Conservation (phyloP, 37 sponge, comb jelly and placozoan species). For the Diacarnus erythraeanus region DNA sequence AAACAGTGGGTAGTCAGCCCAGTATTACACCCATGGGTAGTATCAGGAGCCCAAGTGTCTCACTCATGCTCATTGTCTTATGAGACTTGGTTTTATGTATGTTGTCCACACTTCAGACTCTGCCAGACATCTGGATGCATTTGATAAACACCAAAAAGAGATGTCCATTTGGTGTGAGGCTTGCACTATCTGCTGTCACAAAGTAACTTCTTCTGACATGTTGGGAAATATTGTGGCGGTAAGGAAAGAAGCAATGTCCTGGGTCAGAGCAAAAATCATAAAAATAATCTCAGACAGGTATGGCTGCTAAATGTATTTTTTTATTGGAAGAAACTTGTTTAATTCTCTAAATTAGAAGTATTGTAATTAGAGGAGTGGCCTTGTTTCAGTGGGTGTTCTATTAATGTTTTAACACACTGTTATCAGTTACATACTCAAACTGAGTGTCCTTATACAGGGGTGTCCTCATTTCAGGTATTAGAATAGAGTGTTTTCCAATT, state of each 20-base stretch:
- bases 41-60: too few relatives aligned
- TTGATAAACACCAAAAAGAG: background rate
- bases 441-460: too few relatives aligned
- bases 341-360: background rate
- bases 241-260: background rate
- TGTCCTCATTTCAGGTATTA: too few relatives aligned
- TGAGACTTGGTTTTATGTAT: background rate
- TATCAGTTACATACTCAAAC: background rate
- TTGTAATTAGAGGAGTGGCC: background rate
- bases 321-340: background rate
- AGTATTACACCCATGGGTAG: too few relatives aligned
- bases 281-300: conserved; percentile 5
- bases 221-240: background rate
- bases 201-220: background rate
- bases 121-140: conserved; percentile 12
- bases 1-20: too few relatives aligned
- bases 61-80: too few relatives aligned
- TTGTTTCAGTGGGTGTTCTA: background rate
- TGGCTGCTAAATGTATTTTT: background rate
- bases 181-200: background rate
- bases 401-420: background rate
- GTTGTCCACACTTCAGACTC: background rate
- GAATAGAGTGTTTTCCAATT: too few relatives aligned
- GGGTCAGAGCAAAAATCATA: conserved; percentile 16
- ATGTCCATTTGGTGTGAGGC: conserved; percentile 8